Evolutionary conservation across 1,140 invertebrate species (phyloP).

Genomic region (Lasioglossum baleicum): DNA sequence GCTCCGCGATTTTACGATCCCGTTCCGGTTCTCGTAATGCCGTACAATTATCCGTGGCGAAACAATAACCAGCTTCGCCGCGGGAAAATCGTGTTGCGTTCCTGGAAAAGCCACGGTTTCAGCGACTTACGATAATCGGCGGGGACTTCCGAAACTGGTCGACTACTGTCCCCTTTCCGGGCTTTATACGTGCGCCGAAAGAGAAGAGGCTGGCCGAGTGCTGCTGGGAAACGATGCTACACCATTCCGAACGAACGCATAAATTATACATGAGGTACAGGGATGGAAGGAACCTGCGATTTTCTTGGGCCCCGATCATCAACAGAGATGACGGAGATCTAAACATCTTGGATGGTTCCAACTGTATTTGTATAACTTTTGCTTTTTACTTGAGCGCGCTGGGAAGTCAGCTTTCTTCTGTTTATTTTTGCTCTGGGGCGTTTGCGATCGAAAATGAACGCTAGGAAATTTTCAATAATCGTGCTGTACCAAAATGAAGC

Average conservation of each 20-base stretch:
- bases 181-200: conserved; percentile 17
- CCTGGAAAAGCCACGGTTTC: neutral
- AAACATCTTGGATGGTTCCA: too few species aligned
- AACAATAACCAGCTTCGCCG: neutral
- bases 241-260: conserved; percentile 19
- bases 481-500: too few species aligned
- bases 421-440: too few species aligned
- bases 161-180: neutral
- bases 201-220: neutral
- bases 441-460: too few species aligned
- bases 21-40: neutral
- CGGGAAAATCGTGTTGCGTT: neutral
- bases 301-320: too few species aligned
- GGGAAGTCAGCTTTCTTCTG: too few species aligned
- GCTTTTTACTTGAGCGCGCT: too few species aligned
- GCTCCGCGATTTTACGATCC: neutral
- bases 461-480: too few species aligned
- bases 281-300: too few species aligned
- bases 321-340: too few species aligned
- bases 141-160: neutral
- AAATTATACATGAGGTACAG: conserved; percentile 42
- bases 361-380: too few species aligned
- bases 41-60: neutral
- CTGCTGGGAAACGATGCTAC: neutral
- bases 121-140: neutral